A percentile compares a stretch with the other conserved stretches of the same genome.
Conservation (phyloP, 2,888 invertebrate species). For the Phragmatobia fuliginosa region DNA sequence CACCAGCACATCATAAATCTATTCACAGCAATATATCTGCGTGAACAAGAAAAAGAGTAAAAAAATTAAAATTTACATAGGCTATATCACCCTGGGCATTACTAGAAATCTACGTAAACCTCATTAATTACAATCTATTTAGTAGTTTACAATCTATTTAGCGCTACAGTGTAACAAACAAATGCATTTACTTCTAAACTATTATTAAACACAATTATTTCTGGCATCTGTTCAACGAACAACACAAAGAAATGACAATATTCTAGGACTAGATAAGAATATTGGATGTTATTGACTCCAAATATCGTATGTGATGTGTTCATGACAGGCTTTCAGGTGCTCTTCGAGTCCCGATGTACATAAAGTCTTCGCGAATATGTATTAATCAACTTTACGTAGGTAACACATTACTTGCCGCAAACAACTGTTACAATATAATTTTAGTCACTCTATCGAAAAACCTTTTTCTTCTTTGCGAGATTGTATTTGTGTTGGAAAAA, state of each 20-base stretch:
- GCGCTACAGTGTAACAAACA: too few relatives aligned
- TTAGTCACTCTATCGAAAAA: too few relatives aligned
- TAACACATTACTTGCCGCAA: background rate
- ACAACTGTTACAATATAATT: too few relatives aligned
- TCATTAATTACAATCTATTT: too few relatives aligned
- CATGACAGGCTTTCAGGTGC: slow-evolving; percentile 6
- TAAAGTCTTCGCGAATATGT: background rate
- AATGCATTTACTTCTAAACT: too few relatives aligned
- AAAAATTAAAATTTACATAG: too few relatives aligned
- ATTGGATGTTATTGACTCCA: slow-evolving; percentile 7
- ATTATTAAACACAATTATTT: slow-evolving; percentile 4
- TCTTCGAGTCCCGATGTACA: background rate
- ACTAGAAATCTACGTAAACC: too few relatives aligned
- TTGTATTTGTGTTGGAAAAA: background rate
- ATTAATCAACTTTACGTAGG: background rate
- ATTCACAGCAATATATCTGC: background rate
- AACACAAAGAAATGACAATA: slow-evolving; percentile 9
- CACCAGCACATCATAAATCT: background rate
- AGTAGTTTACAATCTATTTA: too few relatives aligned
- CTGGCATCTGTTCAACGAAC: background rate
- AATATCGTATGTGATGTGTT: slow-evolving; percentile 4
- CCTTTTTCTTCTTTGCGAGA: too few relatives aligned
- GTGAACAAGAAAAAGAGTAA: too few relatives aligned
- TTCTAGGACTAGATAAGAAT: slow-evolving; percentile 9
- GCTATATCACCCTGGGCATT: too few relatives aligned